Evolutionary conservation across 2,113 vertebrate species (phyloP), one percentile per base, ranked within the genome.

Genomic region (Cariama cristata): DNA sequence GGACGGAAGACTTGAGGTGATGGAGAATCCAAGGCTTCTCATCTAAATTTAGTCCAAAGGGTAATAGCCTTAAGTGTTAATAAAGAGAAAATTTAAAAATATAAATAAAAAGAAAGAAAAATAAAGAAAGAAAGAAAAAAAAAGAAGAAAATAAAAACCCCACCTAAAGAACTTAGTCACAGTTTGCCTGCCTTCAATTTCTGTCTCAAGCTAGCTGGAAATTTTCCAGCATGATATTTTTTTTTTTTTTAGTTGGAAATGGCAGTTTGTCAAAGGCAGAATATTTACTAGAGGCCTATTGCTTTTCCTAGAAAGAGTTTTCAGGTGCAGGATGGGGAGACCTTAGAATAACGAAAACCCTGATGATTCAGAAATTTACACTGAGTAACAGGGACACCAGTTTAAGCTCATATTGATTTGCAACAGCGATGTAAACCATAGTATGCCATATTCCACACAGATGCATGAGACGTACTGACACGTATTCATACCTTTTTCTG

Each of bases 111-210:
- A 20, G 9, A 50, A 19, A 23, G 4, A 18, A 14, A 23, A 4
- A 33, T 5, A 32, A 40, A 16, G 6, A 6, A 33, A 35, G 2
- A 12, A 1, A 9, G 5, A 17, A 27, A 32, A 17, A 6, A 6
- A 22, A 16, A 6, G 5, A 11, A 45, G 32, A 24, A 9, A 5
- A 38, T 38, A 89, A 4, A 15, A 19, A 2, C 19, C 3, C 12
- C 27, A 60, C 13, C 49, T 23, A 27, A 56, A 32, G 7, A 69
- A 68, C 3, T n/a, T 64, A 44, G 17, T 38, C 16, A 52, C 6
- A 50, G 2, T 44, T 90, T 52, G 27, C 4, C 4, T 71, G 79
- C 55, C 28, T 74, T 72, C n/a, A 26, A 26, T 62, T 86, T 75
- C 52, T 58, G 7, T 71, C 60, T 28, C 23, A 64, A 81, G 14